Evolutionary conservation across 2,888 invertebrate species (phyloP).

Genomic region (Epiblema foenella): DNA sequence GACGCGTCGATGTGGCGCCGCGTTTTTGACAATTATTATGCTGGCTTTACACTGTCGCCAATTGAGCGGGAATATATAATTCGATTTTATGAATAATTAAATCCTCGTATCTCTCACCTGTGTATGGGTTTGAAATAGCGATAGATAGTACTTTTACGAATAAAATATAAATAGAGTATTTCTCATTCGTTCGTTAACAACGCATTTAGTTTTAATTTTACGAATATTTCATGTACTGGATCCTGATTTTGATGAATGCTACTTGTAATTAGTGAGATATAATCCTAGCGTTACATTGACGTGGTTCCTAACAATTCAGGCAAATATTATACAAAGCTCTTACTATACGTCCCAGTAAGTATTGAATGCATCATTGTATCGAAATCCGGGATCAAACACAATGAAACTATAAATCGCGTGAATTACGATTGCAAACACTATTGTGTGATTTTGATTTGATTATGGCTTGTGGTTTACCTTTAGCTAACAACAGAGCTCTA

Average conservation of each 20-base stretch:
- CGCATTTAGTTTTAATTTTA: no score
- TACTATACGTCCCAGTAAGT: slow-evolving; percentile 3
- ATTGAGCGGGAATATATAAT: neutral
- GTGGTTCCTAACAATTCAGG: neutral
- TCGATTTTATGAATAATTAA: neutral
- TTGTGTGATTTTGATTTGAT: slow-evolving; percentile 23
- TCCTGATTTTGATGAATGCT: no score
- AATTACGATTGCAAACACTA: slow-evolving; percentile 11
- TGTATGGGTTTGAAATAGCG: neutral
- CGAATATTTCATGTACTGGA: no score
- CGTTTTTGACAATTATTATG: slow-evolving; percentile 44
- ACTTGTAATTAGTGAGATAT: no score
- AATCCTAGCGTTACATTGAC: no score
- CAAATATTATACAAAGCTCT: slow-evolving; percentile 7
- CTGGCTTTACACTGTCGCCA: neutral
- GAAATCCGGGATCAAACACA: slow-evolving; percentile 27
- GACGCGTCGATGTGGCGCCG: slow-evolving; percentile 69
- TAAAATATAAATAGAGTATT: no score
- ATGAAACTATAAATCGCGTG: slow-evolving; percentile 30
- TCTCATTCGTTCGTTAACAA: no score
- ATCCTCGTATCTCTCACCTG: neutral
- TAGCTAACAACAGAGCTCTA: neutral
- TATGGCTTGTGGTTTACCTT: slow-evolving; percentile 3
- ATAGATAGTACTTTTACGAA: no score
- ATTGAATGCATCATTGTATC: slow-evolving; percentile 26